Base-by-base conservation (phyloP, 2,797 vertebrate species). In the Taeniopygia guttata region DNA sequence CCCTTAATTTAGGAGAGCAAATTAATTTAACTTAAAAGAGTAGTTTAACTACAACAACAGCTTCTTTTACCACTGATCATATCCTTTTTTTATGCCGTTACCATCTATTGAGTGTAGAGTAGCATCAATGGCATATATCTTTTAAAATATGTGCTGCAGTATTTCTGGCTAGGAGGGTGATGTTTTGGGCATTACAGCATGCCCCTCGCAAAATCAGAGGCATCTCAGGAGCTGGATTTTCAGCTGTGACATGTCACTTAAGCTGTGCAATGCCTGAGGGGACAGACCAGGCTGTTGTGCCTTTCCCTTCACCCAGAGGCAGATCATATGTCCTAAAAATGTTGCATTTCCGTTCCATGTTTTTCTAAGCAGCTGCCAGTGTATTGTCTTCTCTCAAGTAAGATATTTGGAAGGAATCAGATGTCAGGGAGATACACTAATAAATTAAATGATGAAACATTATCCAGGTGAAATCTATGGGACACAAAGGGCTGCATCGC, bases 181-280 rank as follows among this genome's bases (percentile, higher is more conserved):
- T 88, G 77, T 69, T 86, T 81, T 40, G 49, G 73, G 67, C 73
- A 67, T 91, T 87, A 73, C 49, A 13, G 34, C 72, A 78, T 87
- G 49, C 7, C n/a, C 54, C 43, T 22, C 2, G 7, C 72, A 84
- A 83, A 17, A 4, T 85, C 92, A 84, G 75, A 78, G 77, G 84
- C 77, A 93, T 86, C 76, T 88, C 7, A 2, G 0, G 1, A 84
- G 73, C 63, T 89, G 70, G 46, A 90, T 94, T 94, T 94, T 96
- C 84, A 91, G 77, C 87, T 96, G 88, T 95, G 93, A n/a, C 76
- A 51, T 93, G 95, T 86, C 87, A 90, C 66, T 93, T 93, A 52
- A 85, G 25, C 59, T 75, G 51, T 76, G 63, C 77, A 34, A 34
- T 68, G 78, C 85, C 82, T 38, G 62, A 75, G 20, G 38, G 54